Conservation (phyloP, 2,797 vertebrate genomes). For the Bradypus variegatus region DNA sequence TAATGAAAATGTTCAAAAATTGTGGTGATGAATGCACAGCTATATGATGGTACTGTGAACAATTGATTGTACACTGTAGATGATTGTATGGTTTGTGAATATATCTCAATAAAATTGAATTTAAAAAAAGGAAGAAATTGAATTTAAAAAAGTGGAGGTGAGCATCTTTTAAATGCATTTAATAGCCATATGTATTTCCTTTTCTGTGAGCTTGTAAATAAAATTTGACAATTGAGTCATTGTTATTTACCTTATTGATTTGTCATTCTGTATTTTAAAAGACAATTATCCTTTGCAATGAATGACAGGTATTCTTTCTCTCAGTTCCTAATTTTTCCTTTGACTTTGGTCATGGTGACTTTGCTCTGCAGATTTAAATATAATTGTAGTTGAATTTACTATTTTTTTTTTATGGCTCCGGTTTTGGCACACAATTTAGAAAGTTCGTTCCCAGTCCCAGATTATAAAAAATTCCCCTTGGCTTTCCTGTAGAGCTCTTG, state of each 20-base stretch:
- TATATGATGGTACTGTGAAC: too few relatives aligned
- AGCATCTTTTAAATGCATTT: background rate
- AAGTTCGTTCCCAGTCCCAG: background rate
- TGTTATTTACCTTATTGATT: background rate
- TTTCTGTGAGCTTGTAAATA: background rate
- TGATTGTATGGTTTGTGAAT: too few relatives aligned
- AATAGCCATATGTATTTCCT: background rate
- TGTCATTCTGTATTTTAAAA: background rate
- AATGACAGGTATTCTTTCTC: background rate
- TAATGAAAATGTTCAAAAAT: too few relatives aligned
- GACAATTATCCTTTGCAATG: background rate
- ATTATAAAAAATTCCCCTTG: background rate
- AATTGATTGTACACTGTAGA: too few relatives aligned
- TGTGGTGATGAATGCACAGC: too few relatives aligned
- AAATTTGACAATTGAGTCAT: background rate
- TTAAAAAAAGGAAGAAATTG: too few relatives aligned
- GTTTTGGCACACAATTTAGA: background rate
- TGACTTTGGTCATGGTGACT: background rate
- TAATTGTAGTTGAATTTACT: background rate
- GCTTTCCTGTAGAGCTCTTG: too few relatives aligned
- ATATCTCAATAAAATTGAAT: too few relatives aligned
- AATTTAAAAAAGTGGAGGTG: background rate
- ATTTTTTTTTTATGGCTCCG: background rate
- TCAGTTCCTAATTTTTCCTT: background rate
- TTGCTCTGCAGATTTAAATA: background rate